Base-by-base conservation (phyloP, 1,140 invertebrate genomes). In the Drosophila pruinosa region DNA sequence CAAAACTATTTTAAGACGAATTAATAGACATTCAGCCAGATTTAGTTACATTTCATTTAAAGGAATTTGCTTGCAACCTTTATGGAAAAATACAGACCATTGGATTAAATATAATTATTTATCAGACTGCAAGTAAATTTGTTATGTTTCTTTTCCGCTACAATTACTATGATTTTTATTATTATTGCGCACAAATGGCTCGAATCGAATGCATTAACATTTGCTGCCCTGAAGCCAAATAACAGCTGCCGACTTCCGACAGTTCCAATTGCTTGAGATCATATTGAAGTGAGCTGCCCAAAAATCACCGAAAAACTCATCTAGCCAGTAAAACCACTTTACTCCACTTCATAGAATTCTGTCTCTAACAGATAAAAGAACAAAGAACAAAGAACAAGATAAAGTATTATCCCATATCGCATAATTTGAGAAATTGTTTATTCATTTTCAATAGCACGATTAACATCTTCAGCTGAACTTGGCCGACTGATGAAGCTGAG, bases 311-410 rank as follows among this genome's bases (percentile, higher is more conserved):
- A 28, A 21, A 75, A 72, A 72, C 68, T 48, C 56, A 75, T 72
- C 69, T 38, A 72, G 72, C 72, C 68, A 72, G 72, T 56, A 59
- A 72, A 75, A 72, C 62, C 56, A 75, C 72, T 75, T 75, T 57
- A 78, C 26, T 72, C 34, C 70, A 45, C 24, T 74, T 17, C 28
- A 22, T 48, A 50, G 34, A 24, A 41, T 12, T 5, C 7, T 26
- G 15, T 45, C 24, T 45, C 10, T 14, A 58, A 58, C 10, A 48
- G 45, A 52, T 14, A 58, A 58, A 5, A 48, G 45, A 52, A 54
- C 63, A 69, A 72, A 76, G 80, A 71, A 72, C 72, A 80, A 86
- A 85, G 72, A 75, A 85, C 58, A 5, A 72, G 61, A 61, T 72
- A 62, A 69, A 63, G 56, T 39, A 39, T 43, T 17, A 52, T 36